Conservation (phyloP, 2,888 invertebrate genomes). For the Lottia gigantea region DNA sequence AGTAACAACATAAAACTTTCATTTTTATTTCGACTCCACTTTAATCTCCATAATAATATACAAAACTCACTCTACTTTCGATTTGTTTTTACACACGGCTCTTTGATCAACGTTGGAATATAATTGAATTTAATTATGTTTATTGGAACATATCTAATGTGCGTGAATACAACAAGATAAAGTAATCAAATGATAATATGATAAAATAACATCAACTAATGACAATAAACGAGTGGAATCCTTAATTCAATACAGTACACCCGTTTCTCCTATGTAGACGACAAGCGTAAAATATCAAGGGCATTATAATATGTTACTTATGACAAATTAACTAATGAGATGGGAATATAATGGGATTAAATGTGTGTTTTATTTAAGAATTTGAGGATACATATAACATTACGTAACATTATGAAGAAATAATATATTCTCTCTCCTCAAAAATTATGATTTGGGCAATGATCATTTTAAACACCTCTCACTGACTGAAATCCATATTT, state of each 20-base stretch:
- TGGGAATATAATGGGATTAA: conserved; percentile 1
- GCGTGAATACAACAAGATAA: conserved; percentile 5
- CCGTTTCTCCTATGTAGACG: neutral
- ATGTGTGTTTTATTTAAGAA: neutral
- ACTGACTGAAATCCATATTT: no score
- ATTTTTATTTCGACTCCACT: no score
- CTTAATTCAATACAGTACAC: neutral
- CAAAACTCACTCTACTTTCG: no score
- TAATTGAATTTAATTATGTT: conserved; percentile 1
- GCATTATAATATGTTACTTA: neutral
- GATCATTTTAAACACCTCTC: no score
- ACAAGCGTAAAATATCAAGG: neutral
- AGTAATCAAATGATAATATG: neutral
- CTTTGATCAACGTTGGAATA: neutral
- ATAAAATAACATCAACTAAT: conserved; percentile 1
- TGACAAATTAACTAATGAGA: neutral
- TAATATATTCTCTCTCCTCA: no score
- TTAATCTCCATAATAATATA: no score
- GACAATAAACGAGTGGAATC: no score
- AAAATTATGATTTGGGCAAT: no score
- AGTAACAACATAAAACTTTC: no score
- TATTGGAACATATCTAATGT: conserved; percentile 6
- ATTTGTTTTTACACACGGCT: no score
- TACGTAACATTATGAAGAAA: neutral
- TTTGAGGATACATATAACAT: neutral